Percentiles rank a stretch among this genome's conserved stretches.
These are phyloP conservation scores for Beroe ovata DNA, from an alignment of 37 sponge, comb jelly and placozoan genomes.

Conservation along the genomic window DNA sequence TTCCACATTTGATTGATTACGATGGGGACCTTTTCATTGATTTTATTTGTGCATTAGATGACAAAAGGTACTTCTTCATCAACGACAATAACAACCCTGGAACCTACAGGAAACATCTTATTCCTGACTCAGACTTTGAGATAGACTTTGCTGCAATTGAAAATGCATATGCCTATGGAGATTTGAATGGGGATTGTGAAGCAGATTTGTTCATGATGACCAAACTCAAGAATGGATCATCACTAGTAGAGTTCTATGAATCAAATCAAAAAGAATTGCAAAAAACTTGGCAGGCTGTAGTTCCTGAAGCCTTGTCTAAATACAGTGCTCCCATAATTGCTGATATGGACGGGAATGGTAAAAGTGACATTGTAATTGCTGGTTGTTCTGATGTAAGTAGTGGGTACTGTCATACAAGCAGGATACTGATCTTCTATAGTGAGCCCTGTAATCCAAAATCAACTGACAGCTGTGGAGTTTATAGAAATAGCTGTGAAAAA, in stretches of 20 bases:
- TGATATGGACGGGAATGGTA: conserved; percentile 28
- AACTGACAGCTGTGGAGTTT: not conserved
- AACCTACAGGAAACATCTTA: not conserved
- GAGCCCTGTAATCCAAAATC: conserved; percentile 15
- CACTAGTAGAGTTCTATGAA: not conserved
- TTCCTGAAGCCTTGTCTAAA: not conserved
- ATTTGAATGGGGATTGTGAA: conserved; percentile 13
- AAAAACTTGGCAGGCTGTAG: not conserved
- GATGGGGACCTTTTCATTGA: not conserved
- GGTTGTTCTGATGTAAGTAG: not conserved
- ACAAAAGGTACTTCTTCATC: not conserved
- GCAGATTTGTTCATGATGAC: conserved; percentile 18
- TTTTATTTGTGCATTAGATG: not conserved
- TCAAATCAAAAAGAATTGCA: not conserved
- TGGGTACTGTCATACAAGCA: not conserved
- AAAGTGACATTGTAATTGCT: not conserved
- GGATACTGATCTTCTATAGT: not conserved
- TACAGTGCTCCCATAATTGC: conserved; percentile 9
- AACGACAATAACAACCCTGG: not conserved
- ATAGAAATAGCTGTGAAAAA: conserved; percentile 9
- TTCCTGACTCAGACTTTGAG: not conserved
- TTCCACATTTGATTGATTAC: not conserved
- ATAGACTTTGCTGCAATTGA: not conserved
- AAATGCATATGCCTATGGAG: conserved; percentile 10
- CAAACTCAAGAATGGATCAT: conserved; percentile 12